Percentiles rank a stretch among this genome's conserved stretches.
Evolutionary conservation across 1,140 invertebrate genomes (phyloP).

Genomic region (Nylanderia fulva): DNA sequence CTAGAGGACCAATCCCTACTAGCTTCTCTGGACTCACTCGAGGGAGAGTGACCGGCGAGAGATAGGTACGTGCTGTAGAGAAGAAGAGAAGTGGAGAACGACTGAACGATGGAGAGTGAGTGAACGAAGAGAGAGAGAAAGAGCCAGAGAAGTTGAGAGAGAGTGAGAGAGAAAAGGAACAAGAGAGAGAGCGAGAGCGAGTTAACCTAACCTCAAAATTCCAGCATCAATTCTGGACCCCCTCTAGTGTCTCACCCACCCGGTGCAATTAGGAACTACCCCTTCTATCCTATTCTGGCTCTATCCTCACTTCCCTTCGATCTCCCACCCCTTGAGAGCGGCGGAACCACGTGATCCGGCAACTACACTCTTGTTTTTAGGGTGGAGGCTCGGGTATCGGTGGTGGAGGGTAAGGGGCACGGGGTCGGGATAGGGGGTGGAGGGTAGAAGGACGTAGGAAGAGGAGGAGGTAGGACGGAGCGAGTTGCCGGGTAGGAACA

Average conservation of each 20-base stretch:
- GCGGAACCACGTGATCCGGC: conserved; percentile 80
- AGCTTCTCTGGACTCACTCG: conserved; percentile 72
- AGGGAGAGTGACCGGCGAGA: conserved; percentile 67
- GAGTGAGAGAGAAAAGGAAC: conserved; percentile 47
- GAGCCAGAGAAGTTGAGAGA: conserved; percentile 45
- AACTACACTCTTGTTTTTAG: conserved; percentile 83
- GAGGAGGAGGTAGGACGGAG: conserved; percentile 68
- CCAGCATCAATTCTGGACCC: conserved; percentile 83
- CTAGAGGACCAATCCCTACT: conserved; percentile 75
- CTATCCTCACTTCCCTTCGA: conserved; percentile 79
- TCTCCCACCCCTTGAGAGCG: conserved; percentile 73
- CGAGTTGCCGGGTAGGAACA: conserved; percentile 78
- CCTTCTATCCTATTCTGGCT: conserved; percentile 80
- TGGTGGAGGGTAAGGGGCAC: conserved; percentile 56
- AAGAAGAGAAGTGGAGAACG: conserved; percentile 57
- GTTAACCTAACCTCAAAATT: conserved; percentile 84
- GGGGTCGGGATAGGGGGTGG: conserved; percentile 47
- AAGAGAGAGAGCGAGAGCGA: conserved; percentile 71
- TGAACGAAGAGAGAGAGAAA: conserved; percentile 41
- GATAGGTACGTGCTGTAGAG: conserved; percentile 55
- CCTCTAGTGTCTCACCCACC: conserved; percentile 79
- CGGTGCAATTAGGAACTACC: conserved; percentile 83
- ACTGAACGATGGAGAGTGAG: conserved; percentile 63
- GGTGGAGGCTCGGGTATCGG: conserved; percentile 71
- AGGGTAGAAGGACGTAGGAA: conserved; percentile 60